Evolutionary conservation across 1,140 invertebrate genomes (phyloP), one percentile per base, ranked within the genome.

Genomic region (Hyles vespertilio): DNA sequence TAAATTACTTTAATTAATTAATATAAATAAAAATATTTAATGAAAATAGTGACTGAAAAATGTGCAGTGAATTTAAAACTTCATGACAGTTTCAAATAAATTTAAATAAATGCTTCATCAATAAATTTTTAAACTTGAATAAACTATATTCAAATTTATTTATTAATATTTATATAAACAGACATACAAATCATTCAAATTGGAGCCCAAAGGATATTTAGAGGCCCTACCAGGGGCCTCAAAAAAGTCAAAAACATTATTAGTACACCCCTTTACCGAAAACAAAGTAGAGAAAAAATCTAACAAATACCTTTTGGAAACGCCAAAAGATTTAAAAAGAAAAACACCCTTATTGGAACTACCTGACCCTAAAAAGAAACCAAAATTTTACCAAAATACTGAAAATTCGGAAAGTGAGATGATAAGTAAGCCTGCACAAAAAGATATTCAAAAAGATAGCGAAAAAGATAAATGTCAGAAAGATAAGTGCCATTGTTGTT

Each of bases 221-320:
- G 65, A 69, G 81, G 79, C 83, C 83, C 72, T 79, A 11, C 7
- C 11, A 5, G 70, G 83, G 83, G 83, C 73, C 70, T 69, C 71
- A 50, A 54, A 58, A 69, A 71, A 52, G 32, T 11, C 70, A n/a
- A 85, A 80, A 68, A 86, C 83, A 0, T 46, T 82, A 32, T 63
- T 86, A 33, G 82, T 85, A 0, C 76, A 80, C 44, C 82, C 82
- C 0, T 84, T 80, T 32, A 65, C 56, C 34, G 52, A 64, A 52
- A 53, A 63, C 8, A 69, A 58, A 34, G 22, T 22, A 22, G 56
- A 75, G 43, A 70, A 71, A 65, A 63, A 62, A 33, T 22, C 22
- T 22, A 83, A 78, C 65, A 55, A 32, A 3, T 86, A 81, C 51
- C 53, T 86, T 40, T 44, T 84, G 11, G 81, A 83, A 77, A 80